These are phyloP conservation scores for Brachionus rubens DNA, from an alignment of 1,140 invertebrate genomes.

Conservation along the genomic window DNA sequence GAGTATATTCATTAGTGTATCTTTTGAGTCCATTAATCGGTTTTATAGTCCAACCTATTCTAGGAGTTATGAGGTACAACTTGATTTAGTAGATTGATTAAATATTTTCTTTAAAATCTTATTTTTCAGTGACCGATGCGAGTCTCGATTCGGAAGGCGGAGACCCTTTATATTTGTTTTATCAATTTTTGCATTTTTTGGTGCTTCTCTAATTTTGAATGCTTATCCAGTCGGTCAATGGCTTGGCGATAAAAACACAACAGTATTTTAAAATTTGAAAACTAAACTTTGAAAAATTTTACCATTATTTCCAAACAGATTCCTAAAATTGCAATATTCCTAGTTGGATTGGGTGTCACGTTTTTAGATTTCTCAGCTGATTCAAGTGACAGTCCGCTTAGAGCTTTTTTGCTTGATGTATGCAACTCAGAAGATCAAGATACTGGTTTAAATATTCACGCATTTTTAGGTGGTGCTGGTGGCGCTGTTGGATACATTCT, in stretches of 20 bases:
- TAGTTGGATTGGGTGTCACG: conserved; percentile 26
- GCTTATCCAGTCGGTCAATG: conserved; percentile 35
- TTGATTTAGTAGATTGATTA: neutral
- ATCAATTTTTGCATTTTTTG: conserved; percentile 24
- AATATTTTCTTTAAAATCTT: neutral
- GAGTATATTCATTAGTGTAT: conserved; percentile 42
- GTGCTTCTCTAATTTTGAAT: conserved; percentile 13
- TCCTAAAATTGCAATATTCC: conserved; percentile 31
- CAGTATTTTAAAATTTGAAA: neutral
- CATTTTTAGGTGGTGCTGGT: conserved; percentile 52
- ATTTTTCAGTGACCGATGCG: conserved; percentile 57
- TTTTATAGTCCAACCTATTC: conserved; percentile 38
- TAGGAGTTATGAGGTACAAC: conserved; percentile 28
- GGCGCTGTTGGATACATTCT: conserved; percentile 63
- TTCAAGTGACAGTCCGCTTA: conserved; percentile 17
- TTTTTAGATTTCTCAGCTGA: conserved; percentile 44
- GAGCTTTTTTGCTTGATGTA: conserved; percentile 34
- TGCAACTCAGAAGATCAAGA: conserved; percentile 44
- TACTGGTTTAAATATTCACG: conserved; percentile 37
- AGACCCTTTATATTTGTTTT: conserved; percentile 60
- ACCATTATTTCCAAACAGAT: neutral
- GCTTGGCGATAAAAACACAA: conserved; percentile 13
- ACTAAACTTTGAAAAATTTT: neutral
- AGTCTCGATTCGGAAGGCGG: conserved; percentile 53
- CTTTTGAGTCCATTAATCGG: conserved; percentile 41